Evolutionary conservation across 1,140 invertebrate genomes (phyloP).

Genomic region (Drosophila ercepeae): DNA sequence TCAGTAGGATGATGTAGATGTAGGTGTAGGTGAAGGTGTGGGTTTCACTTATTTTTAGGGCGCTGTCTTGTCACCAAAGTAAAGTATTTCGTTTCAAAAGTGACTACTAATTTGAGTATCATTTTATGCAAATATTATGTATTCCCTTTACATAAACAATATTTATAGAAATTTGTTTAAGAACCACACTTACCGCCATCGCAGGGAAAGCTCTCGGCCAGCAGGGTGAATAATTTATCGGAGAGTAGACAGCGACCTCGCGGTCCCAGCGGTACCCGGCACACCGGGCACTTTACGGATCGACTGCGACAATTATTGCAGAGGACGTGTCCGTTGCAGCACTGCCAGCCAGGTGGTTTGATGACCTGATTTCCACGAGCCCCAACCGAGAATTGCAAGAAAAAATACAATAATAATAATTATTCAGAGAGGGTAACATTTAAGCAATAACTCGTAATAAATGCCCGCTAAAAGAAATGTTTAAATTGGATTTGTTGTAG

Average conservation of each 20-base stretch:
- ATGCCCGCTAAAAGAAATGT: too few relatives aligned
- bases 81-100: background rate
- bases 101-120: conserved; percentile 56
- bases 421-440: conserved; percentile 25
- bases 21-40: background rate
- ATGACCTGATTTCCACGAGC: conserved; percentile 68
- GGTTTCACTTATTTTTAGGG: background rate
- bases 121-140: conserved; percentile 39
- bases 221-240: conserved; percentile 83
- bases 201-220: conserved; percentile 84
- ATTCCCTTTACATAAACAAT: background rate
- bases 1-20: too few relatives aligned
- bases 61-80: background rate
- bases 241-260: conserved; percentile 83
- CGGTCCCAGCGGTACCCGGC: conserved; percentile 81
- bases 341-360: conserved; percentile 84
- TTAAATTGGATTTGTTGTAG: too few relatives aligned
- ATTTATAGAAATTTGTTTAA: conserved; percentile 20
- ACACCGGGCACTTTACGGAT: conserved; percentile 84
- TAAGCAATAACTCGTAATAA: conserved; percentile 14
- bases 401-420: background rate
- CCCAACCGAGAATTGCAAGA: background rate
- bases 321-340: conserved; percentile 84
- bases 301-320: conserved; percentile 84
- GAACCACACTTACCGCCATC: conserved; percentile 74